phyloP scores from a whole-genome alignment of 2,797 vertebrate genomes.

The Vireo griseus region DNA sequence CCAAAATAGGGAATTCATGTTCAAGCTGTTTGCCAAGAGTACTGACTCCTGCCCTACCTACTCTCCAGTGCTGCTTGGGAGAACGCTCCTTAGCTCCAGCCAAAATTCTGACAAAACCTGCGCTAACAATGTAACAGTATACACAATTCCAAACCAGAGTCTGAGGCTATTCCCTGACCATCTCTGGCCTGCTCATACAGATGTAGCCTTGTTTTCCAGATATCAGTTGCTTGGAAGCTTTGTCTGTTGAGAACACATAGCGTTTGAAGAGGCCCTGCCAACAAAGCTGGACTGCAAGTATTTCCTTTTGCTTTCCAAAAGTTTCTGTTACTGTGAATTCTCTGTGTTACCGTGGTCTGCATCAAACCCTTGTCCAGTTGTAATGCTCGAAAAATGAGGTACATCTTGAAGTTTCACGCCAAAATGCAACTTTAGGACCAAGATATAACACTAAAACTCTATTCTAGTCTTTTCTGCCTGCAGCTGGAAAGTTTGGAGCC shows the following conservation, averaged over 20 bases:
- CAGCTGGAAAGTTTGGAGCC: conserved; percentile 35
- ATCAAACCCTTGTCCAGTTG: background rate
- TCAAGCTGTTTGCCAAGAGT: background rate
- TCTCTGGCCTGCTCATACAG: background rate
- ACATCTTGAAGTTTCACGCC: background rate
- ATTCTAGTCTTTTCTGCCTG: conserved; percentile 6
- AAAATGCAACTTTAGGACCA: background rate
- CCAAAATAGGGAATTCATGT: background rate
- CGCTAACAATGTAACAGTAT: background rate
- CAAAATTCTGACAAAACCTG: conserved; percentile 36
- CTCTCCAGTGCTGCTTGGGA: background rate
- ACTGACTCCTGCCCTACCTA: background rate
- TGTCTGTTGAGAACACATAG: background rate
- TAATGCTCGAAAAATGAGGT: background rate
- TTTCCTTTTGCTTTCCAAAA: background rate
- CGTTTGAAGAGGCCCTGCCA: background rate
- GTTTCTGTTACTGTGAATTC: background rate
- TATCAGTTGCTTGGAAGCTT: background rate
- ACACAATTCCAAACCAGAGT: background rate
- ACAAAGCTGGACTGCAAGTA: background rate
- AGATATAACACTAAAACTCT: background rate
- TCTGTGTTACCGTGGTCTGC: background rate
- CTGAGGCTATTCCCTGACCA: background rate
- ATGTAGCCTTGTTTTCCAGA: background rate
- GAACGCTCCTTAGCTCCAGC: background rate